phyloP scores from a whole-genome alignment of 2,888 invertebrate species.

The Rhagophthalmus giganteus region DNA sequence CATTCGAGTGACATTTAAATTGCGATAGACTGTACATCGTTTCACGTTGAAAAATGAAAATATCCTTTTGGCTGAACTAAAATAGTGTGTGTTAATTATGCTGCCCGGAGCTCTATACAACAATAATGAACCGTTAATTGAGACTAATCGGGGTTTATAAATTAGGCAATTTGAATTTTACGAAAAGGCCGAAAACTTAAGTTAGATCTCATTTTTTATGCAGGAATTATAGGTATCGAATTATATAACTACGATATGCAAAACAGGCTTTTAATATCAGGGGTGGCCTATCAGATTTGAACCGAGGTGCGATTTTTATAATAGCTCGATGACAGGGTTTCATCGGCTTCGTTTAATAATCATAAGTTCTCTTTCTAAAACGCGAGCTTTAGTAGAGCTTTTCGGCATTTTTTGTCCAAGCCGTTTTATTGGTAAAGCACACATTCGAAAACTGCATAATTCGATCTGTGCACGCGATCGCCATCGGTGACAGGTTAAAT shows the following conservation, averaged over 20 bases:
- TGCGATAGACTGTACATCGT: background rate
- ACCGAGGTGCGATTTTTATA: conserved; percentile 29
- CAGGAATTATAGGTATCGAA: conserved; percentile 19
- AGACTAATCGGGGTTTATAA: background rate
- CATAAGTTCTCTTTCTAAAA: background rate
- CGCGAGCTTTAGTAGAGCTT: background rate
- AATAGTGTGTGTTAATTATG: background rate
- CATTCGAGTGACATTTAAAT: background rate
- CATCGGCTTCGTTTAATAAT: conserved; percentile 19
- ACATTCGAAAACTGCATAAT: conserved; percentile 28
- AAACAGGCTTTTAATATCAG: conserved; percentile 26
- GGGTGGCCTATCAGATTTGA: conserved; percentile 27
- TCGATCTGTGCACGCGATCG: conserved; percentile 36
- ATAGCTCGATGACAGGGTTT: conserved; percentile 25
- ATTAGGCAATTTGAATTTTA: background rate
- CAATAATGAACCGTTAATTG: too few relatives aligned
- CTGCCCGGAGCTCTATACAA: too few relatives aligned
- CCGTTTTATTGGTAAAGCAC: conserved; percentile 19
- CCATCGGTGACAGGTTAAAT: conserved; percentile 35
- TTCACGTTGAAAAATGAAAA: background rate
- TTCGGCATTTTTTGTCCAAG: background rate
- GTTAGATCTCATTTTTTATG: conserved; percentile 19
- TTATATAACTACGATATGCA: conserved; percentile 10
- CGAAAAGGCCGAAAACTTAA: conserved; percentile 18
- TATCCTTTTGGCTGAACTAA: background rate